Evolutionary conservation across 2,797 vertebrate genomes (phyloP).

Genomic region (Hydrolagus colliei): DNA sequence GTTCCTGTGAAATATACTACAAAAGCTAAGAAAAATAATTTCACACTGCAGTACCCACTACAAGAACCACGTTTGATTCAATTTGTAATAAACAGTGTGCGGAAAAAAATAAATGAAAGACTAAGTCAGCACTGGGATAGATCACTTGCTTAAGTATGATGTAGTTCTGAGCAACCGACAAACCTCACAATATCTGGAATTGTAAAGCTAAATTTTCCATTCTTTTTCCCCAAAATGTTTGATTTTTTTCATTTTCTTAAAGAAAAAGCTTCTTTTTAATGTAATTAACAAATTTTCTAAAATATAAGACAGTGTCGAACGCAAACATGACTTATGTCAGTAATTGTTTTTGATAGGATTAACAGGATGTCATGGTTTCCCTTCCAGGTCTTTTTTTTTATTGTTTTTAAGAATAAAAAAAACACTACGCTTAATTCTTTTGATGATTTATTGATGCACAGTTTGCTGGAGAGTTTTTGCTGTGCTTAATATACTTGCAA

Average conservation of each 20-base stretch:
- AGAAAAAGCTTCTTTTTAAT: not conserved
- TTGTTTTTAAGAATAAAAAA: not conserved
- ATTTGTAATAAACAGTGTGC: not conserved
- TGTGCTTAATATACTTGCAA: not conserved
- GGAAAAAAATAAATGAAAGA: slow-evolving; percentile 9
- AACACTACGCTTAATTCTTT: not conserved
- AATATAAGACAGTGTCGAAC: not conserved
- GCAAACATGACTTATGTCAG: not conserved
- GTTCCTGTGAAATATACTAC: not conserved
- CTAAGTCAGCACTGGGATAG: not conserved
- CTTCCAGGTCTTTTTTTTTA: not conserved
- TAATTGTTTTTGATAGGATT: not conserved
- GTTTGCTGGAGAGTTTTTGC: not conserved
- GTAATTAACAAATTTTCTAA: not conserved
- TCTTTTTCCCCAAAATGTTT: not conserved
- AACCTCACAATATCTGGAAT: not conserved
- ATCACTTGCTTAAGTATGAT: slow-evolving; percentile 7
- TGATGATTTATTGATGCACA: not conserved
- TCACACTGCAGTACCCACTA: not conserved
- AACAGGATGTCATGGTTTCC: not conserved
- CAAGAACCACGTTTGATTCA: slow-evolving; percentile 13
- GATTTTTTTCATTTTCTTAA: not conserved
- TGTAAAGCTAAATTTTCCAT: slow-evolving; percentile 5
- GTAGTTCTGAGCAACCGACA: not conserved
- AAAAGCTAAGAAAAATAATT: not conserved